These are phyloP conservation scores for Chloebia gouldiae DNA, from an alignment of 2,113 vertebrate genomes.

Conservation along the genomic window DNA sequence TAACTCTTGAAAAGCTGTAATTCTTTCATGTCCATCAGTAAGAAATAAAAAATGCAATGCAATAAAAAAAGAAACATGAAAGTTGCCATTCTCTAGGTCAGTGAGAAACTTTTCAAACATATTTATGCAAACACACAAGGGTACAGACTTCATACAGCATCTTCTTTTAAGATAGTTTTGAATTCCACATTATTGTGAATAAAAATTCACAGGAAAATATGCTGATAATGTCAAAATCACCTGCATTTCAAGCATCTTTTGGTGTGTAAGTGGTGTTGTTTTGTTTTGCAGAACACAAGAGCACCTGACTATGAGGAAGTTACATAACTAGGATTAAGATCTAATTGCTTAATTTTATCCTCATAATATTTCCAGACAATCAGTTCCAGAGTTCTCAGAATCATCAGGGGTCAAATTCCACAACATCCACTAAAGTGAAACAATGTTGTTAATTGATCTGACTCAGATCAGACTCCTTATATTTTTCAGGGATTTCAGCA, in stretches of 20 bases:
- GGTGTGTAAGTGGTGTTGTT: accelerated
- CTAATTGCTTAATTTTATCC: neutral
- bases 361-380: neutral
- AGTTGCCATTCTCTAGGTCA: neutral
- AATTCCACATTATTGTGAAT: neutral
- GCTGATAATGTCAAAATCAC: neutral
- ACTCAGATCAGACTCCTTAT: neutral
- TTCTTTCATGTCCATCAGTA: neutral
- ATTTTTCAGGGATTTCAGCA: neutral
- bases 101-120: neutral
- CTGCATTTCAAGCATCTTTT: neutral
- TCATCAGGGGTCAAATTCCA: neutral
- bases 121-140: neutral
- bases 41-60: neutral
- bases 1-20: neutral
- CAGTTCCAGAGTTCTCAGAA: neutral
- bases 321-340: neutral
- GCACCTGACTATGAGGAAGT: neutral
- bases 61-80: neutral
- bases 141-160: neutral
- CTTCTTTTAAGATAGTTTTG: neutral
- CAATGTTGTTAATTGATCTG: neutral
- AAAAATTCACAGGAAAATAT: neutral
- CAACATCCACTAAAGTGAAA: neutral
- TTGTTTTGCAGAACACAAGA: neutral